Conservation (phyloP, 2,888 invertebrate genomes). For the Furcula furcula region DNA sequence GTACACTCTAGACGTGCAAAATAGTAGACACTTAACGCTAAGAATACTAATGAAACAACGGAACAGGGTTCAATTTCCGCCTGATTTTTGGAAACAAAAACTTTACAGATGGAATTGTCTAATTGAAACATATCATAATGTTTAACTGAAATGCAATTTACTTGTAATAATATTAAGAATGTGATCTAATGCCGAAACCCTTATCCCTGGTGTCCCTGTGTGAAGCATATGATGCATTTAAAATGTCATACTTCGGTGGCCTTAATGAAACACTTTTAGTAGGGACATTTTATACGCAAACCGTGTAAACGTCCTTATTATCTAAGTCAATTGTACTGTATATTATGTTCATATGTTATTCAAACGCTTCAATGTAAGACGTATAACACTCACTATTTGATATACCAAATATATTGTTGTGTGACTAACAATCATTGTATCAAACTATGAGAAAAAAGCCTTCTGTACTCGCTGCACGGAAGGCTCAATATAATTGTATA, state of each 20-base stretch:
- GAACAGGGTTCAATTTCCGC: conserved; percentile 49
- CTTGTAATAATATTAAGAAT: not conserved
- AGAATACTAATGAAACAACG: conserved; percentile 15
- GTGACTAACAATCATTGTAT: conserved; percentile 18
- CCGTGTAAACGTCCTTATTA: conserved; percentile 28
- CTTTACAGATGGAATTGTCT: conserved; percentile 34
- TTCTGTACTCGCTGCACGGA: conserved; percentile 5
- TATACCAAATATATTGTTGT: conserved; percentile 34
- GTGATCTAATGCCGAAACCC: not conserved
- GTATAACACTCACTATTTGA: conserved; percentile 20
- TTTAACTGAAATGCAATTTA: conserved; percentile 25
- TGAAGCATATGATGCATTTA: conserved; percentile 25
- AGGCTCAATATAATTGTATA: conserved; percentile 16
- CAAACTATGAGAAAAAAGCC: conserved; percentile 8
- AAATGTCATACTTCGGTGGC: conserved; percentile 18
- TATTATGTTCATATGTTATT: conserved; percentile 16
- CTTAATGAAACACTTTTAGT: conserved; percentile 15
- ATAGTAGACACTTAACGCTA: conserved; percentile 12
- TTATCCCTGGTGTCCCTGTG: conserved; percentile 6
- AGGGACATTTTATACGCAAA: conserved; percentile 10
- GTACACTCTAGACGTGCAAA: conserved; percentile 19
- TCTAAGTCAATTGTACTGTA: conserved; percentile 38
- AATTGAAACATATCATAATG: conserved; percentile 59
- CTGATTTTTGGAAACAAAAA: conserved; percentile 45
- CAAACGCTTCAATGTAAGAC: conserved; percentile 8